Evolutionary conservation across 2,888 invertebrate genomes (phyloP), one percentile per base, ranked within the genome.

Genomic region (Creontiades dilutus): DNA sequence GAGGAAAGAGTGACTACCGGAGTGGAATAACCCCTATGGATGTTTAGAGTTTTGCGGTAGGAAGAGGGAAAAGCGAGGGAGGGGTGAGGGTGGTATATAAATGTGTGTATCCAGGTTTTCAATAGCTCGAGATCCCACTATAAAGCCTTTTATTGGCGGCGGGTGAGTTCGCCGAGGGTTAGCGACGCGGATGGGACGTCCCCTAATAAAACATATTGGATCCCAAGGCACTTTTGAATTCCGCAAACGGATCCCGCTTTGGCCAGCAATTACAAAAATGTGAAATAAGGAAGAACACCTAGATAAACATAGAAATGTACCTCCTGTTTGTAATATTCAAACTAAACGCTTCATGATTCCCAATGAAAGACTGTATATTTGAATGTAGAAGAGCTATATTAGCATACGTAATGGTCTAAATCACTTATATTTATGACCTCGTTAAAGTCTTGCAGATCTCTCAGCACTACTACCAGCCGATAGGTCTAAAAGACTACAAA

Each of bases 61-160:
- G 7, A 7, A 52, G 16, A 13, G 11, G 52, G 52, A 13, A 52
- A 3, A n/a, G 48, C 2, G 16, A 23, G 68, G 5, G 61, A 61
- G 19, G 19, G 3, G 11, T 11, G 61, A 19, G 19, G n/a, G 19
- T 9, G 68, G 68, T 68, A 23, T 68, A 68, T 68, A 68, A 68
- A 68, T 68, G 68, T 68, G 68, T 68, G 68, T 68, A 68, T 68
- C 68, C 68, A 68, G 68, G 68, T 68, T 68, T 68, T 68, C 68
- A 68, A 68, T 68, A 68, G 68, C 68, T 68, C 27, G 23, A 68
- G 68, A 68, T 68, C 68, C 68, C 23, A 23, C 68, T 68, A 68
- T 68, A 68, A 68, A 68, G 68, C 23, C 68, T 23, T 68, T 68
- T 68, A 68, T 68, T 68, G 68, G 68, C 68, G 23, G 68, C 23